Evolutionary conservation across 2,113 vertebrate genomes (phyloP).

Genomic region (Cyanoderma ruficeps): DNA sequence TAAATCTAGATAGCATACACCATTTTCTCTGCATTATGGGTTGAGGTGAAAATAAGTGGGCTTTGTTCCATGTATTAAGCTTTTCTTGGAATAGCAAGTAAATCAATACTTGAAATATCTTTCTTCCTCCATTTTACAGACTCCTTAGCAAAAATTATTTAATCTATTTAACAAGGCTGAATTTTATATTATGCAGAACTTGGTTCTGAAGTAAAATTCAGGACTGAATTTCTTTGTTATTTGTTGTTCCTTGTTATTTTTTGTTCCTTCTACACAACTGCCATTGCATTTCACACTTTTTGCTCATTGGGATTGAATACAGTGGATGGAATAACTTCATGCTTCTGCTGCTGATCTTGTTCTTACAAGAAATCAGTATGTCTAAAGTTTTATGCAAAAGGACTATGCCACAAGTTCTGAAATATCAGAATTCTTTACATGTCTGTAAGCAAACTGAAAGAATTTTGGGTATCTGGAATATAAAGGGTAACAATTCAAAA

Average conservation of each 20-base stretch:
- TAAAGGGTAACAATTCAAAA: not conserved
- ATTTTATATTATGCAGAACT: not conserved
- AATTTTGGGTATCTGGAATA: not conserved
- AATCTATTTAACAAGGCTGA: not conserved
- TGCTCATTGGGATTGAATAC: not conserved
- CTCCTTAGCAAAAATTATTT: not conserved
- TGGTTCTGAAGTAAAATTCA: not conserved
- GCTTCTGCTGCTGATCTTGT: not conserved
- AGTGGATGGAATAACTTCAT: not conserved
- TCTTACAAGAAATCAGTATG: not conserved
- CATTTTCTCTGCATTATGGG: not conserved
- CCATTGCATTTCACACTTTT: not conserved
- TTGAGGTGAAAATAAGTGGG: not conserved
- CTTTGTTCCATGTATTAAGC: not conserved
- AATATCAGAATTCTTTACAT: not conserved
- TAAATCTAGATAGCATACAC: constrained; percentile 24
- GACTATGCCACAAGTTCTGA: not conserved
- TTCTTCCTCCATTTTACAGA: not conserved
- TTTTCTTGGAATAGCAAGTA: not conserved
- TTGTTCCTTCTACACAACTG: not conserved
- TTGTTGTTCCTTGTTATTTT: not conserved
- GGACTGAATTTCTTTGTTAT: not conserved
- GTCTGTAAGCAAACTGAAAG: not conserved
- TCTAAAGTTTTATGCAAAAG: not conserved
- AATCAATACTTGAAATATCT: not conserved